These are phyloP conservation scores for Masticophis lateralis DNA, from an alignment of 2,797 vertebrate species.

Conservation along the genomic window DNA sequence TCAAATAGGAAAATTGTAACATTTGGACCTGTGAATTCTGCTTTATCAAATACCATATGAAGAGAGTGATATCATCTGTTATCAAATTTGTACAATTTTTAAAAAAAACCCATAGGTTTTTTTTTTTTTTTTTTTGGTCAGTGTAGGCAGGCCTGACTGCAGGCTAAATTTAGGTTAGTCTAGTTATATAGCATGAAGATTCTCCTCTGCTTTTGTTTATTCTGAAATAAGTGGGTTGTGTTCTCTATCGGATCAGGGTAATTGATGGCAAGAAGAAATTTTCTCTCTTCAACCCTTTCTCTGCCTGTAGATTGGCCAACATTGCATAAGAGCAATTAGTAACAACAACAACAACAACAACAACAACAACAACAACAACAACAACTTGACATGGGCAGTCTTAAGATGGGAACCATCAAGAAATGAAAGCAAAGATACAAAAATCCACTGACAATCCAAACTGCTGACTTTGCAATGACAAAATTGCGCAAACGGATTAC, in stretches of 20 bases:
- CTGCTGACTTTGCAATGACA: no score
- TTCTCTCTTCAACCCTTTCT: neutral
- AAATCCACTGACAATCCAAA: no score
- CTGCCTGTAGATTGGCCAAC: neutral
- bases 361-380: no score
- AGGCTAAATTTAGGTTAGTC: neutral
- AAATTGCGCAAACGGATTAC: no score
- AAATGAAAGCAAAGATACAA: no score
- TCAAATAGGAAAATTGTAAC: neutral
- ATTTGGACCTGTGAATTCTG: neutral
- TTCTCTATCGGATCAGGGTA: neutral
- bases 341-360: no score
- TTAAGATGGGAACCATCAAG: no score
- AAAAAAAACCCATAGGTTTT: neutral
- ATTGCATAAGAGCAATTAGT: neutral
- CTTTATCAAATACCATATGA: neutral
- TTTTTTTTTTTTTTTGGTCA: neutral
- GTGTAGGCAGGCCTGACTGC: neutral
- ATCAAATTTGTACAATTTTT: neutral
- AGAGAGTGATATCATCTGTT: no score
- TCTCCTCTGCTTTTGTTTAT: neutral
- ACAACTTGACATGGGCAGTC: no score
- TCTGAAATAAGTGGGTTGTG: neutral
- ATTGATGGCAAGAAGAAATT: neutral
- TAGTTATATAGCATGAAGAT: neutral